Evolutionary conservation across 92 coral and sea anemone species (phyloP).

Genomic region (Epizoanthus stellaris): DNA sequence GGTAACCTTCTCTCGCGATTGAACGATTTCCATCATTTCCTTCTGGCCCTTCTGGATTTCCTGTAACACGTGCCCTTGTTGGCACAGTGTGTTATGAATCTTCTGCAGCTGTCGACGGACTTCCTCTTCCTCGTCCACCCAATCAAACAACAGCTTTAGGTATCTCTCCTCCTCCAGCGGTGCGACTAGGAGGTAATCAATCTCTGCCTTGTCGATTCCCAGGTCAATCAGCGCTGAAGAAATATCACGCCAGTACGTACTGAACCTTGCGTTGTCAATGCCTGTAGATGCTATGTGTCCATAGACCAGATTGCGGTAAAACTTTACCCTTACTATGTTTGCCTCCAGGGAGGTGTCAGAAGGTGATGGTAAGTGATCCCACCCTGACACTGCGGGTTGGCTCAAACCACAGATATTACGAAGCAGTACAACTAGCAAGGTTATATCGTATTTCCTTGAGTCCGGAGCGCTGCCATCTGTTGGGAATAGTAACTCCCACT

Average conservation of each 20-base stretch:
- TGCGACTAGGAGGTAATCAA: no score
- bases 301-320: not conserved
- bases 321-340: conserved; percentile 16
- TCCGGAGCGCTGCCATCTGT: conserved; percentile 65
- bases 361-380: not conserved
- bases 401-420: conserved; percentile 69
- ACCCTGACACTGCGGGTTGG: conserved; percentile 43
- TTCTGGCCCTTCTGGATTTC: no score
- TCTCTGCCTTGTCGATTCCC: not conserved
- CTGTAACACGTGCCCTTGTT: no score
- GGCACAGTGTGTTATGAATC: no score
- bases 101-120: not conserved
- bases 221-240: not conserved
- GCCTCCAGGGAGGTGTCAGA: conserved; percentile 31
- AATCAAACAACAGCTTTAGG: not conserved
- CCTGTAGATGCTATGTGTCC: not conserved
- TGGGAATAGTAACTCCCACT: conserved; percentile 74
- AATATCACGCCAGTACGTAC: conserved; percentile 1
- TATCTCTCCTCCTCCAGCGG: not conserved
- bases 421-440: conserved; percentile 66
- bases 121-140: not conserved
- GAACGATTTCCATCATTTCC: no score
- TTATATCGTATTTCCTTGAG: conserved; percentile 65
- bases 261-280: not conserved
- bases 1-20: no score